A percentile compares a stretch with the other conserved stretches of the same genome.
These are phyloP conservation scores for Crax fasciolata DNA, from an alignment of 2,797 vertebrate species.

Conservation along the genomic window DNA sequence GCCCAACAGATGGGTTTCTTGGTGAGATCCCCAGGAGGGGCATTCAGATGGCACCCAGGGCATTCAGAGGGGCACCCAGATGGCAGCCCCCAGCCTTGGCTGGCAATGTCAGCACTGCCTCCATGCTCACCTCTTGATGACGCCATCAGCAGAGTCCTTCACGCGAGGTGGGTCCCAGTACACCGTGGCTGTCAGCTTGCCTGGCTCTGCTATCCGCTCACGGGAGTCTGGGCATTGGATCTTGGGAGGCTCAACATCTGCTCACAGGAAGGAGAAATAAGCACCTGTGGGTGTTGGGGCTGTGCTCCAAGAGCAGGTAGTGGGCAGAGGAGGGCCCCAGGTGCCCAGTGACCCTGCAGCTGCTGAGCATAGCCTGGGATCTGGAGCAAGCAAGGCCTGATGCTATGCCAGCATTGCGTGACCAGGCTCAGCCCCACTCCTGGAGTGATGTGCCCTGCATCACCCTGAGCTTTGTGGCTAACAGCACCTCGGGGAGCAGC, in stretches of 20 bases:
- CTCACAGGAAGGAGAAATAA: neutral
- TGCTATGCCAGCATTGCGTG: rapidly evolving
- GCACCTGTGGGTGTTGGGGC: rapidly evolving
- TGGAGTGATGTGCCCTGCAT: rapidly evolving
- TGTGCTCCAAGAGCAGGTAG: rapidly evolving
- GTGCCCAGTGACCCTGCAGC: neutral
- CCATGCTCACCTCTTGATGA: constrained; percentile 86
- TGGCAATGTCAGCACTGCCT: rapidly evolving
- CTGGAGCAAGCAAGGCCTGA: rapidly evolving
- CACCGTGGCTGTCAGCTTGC: constrained; percentile 89
- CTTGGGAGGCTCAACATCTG: constrained; percentile 95
- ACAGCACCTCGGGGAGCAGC: rapidly evolving
- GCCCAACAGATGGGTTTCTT: neutral
- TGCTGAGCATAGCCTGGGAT: neutral
- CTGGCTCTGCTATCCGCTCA: constrained; percentile 92
- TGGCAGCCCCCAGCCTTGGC: rapidly evolving
- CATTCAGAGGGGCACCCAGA: no score
- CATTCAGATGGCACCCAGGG: rapidly evolving
- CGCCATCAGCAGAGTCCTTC: constrained; percentile 91
- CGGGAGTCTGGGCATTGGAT: constrained; percentile 93
- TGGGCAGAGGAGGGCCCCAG: rapidly evolving
- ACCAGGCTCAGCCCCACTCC: neutral
- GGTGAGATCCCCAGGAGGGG: rapidly evolving
- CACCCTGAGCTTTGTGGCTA: rapidly evolving
- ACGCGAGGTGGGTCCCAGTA: constrained; percentile 92